Evolutionary conservation across 1,140 invertebrate genomes (phyloP).

Genomic region (Chrysoperla carnea): DNA sequence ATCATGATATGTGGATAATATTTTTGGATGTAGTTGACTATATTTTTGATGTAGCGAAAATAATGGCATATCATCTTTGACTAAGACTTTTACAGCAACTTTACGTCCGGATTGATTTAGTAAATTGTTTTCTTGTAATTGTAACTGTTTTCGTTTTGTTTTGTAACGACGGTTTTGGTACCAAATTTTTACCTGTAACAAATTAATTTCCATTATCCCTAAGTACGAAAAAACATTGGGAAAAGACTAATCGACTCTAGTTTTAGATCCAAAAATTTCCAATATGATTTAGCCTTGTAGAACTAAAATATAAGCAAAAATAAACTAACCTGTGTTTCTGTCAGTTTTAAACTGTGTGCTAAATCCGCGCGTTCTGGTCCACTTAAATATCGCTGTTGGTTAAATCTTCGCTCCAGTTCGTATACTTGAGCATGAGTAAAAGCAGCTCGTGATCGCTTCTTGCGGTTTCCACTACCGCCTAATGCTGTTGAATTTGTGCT

Average conservation of each 20-base stretch:
- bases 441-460: slow-evolving; percentile 84
- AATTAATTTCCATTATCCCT: no score
- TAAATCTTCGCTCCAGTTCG: slow-evolving; percentile 85
- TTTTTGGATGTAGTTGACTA: neutral
- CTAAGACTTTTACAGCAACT: slow-evolving; percentile 75
- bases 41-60: slow-evolving; percentile 12
- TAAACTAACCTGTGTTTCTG: slow-evolving; percentile 65
- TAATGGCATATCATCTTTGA: slow-evolving; percentile 54
- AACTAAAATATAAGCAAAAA: neutral
- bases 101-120: slow-evolving; percentile 45
- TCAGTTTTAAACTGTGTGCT: slow-evolving; percentile 72
- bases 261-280: neutral
- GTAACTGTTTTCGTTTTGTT: slow-evolving; percentile 86
- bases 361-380: slow-evolving; percentile 88
- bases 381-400: slow-evolving; percentile 86
- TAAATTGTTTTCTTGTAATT: slow-evolving; percentile 48
- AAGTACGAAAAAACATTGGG: no score
- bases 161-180: slow-evolving; percentile 96
- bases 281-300: neutral
- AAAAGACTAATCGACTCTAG: neutral
- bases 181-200: slow-evolving; percentile 65
- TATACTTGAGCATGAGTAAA: slow-evolving; percentile 92
- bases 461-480: slow-evolving; percentile 35
- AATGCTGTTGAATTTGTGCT: slow-evolving; percentile 8
- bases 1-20: neutral